These are phyloP conservation scores for Caloenas nicobarica DNA, from an alignment of 2,113 vertebrate species.

Conservation along the genomic window DNA sequence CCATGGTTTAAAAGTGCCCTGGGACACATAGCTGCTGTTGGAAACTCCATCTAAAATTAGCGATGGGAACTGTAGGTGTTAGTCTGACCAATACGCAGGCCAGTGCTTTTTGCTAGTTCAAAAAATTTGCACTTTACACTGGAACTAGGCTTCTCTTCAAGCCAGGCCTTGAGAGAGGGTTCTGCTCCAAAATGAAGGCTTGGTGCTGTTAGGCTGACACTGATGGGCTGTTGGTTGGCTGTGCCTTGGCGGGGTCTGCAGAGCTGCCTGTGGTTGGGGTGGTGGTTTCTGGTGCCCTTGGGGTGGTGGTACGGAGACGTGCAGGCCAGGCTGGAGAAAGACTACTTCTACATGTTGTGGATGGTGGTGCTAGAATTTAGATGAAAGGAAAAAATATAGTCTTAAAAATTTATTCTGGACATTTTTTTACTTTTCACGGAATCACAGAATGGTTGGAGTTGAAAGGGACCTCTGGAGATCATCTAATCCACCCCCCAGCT, in stretches of 20 bases:
- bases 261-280: no score
- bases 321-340: not conserved
- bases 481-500: no score
- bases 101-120: not conserved
- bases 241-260: not conserved
- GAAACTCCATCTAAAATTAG: not conserved
- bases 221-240: not conserved
- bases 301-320: rapidly evolving
- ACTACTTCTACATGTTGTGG: rapidly evolving
- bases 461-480: no score
- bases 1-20: not conserved
- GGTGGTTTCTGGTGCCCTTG: not conserved
- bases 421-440: not conserved
- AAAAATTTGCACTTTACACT: not conserved
- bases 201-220: not conserved
- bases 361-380: not conserved
- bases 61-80: not conserved
- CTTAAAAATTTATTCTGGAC: not conserved
- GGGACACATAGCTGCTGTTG: not conserved
- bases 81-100: not conserved
- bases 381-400: not conserved
- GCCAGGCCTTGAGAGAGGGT: not conserved
- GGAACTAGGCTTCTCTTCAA: not conserved
- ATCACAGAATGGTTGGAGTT: no score
- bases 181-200: not conserved